phyloP scores from a whole-genome alignment of 35 echinoderm and acorn worm species.

The Ophioderma brevispina region DNA sequence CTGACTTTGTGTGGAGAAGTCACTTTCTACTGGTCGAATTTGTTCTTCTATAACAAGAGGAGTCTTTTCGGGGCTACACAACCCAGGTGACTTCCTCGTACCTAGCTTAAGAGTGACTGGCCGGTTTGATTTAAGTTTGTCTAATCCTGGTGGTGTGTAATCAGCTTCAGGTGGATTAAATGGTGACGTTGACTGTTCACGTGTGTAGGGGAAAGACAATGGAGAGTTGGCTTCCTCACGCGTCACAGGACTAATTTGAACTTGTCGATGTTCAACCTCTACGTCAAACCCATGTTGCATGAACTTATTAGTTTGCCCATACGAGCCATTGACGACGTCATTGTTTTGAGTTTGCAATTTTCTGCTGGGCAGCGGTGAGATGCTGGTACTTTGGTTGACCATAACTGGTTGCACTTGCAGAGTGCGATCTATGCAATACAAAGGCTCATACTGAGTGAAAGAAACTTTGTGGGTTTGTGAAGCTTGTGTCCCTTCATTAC shows the following conservation, averaged over 20 bases:
- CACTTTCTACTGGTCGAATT: background rate
- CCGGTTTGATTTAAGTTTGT: background rate
- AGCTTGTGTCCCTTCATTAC: conserved; percentile 15
- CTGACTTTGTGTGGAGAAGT: background rate
- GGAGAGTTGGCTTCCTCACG: conserved; percentile 45
- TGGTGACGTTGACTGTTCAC: background rate
- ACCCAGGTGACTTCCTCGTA: background rate
- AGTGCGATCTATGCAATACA: background rate
- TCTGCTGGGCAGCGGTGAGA: background rate
- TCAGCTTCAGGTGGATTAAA: background rate
- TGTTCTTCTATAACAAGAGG: background rate
- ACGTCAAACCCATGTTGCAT: background rate
- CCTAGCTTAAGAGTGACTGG: background rate
- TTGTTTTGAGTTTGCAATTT: background rate
- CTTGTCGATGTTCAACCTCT: background rate
- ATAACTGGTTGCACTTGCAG: conserved; percentile 34
- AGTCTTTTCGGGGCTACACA: background rate
- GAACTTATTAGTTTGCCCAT: background rate
- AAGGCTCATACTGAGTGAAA: conserved; percentile 16
- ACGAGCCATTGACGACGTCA: background rate
- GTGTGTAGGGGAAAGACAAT: background rate
- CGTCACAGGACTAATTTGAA: background rate
- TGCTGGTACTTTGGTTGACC: conserved; percentile 6
- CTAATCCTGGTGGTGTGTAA: background rate
- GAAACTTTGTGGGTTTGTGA: background rate